Evolutionary conservation across 2,797 vertebrate species (phyloP).

Genomic region (Benthosema pterotum): DNA sequence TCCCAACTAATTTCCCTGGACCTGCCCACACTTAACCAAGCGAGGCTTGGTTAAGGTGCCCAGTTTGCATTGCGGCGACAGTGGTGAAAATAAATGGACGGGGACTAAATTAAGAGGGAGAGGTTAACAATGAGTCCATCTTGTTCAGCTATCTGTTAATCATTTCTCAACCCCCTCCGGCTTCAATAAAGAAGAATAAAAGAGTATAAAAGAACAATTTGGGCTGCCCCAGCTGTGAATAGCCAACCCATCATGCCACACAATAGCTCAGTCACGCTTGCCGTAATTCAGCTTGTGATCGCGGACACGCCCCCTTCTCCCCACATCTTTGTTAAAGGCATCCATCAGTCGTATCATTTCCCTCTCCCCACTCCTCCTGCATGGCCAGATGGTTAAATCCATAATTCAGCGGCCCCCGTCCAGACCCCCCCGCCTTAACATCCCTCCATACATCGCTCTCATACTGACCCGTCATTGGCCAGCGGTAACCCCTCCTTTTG

Average conservation of each 20-base stretch:
- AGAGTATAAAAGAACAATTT: conserved; percentile 89
- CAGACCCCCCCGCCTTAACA: conserved; percentile 73
- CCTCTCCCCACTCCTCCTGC: conserved; percentile 76
- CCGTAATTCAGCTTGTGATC: conserved; percentile 90
- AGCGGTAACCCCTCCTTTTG: conserved; percentile 76
- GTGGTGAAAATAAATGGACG: conserved; percentile 66
- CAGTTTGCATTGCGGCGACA: conserved; percentile 58
- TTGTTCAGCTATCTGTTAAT: conserved; percentile 81
- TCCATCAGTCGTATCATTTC: conserved; percentile 82
- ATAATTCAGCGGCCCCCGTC: conserved; percentile 90
- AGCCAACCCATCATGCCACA: conserved; percentile 85
- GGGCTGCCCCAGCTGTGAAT: conserved; percentile 87
- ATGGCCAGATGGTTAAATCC: conserved; percentile 98
- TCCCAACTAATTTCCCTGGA: conserved; percentile 65
- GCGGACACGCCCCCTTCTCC: conserved; percentile 88
- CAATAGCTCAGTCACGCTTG: conserved; percentile 86
- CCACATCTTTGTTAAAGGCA: conserved; percentile 94
- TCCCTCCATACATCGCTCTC: conserved; percentile 77
- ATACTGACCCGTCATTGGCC: conserved; percentile 80
- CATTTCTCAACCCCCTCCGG: conserved; percentile 82
- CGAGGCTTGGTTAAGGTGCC: conserved; percentile 29
- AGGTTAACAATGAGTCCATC: conserved; percentile 63
- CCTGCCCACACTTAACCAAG: conserved; percentile 73
- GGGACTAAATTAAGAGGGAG: conserved; percentile 77
- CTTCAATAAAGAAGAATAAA: conserved; percentile 85